A percentile compares a stretch with the other conserved stretches of the same genome.
Conservation (phyloP, 2,113 vertebrate species). For the Chamaea fasciata region DNA sequence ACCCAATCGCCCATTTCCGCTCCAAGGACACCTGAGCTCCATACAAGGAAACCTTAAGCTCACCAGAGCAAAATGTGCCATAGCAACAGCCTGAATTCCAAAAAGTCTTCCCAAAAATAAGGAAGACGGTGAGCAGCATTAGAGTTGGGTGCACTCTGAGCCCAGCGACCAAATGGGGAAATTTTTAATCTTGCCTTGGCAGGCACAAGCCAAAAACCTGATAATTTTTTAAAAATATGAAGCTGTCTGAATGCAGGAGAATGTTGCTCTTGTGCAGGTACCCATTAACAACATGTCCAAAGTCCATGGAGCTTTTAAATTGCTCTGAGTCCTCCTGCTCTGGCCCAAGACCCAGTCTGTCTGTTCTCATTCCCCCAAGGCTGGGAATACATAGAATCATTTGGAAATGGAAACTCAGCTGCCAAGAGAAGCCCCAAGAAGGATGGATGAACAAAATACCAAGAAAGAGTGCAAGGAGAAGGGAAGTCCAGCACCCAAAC, state of each 20-base stretch:
- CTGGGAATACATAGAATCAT: not conserved
- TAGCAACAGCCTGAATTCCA: conserved; percentile 10
- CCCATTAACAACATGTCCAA: accelerated
- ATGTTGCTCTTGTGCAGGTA: not conserved
- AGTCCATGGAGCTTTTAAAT: not conserved
- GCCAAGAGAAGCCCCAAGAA: not conserved
- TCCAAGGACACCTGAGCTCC: not conserved
- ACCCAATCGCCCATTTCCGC: not conserved
- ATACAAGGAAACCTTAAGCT: not conserved
- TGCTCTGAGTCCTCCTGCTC: not conserved
- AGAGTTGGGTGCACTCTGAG: not conserved
- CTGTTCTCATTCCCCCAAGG: not conserved
- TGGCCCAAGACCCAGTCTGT: not conserved
- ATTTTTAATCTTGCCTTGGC: not conserved
- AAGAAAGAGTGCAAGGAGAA: not conserved
- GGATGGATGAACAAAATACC: not conserved
- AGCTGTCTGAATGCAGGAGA: not conserved
- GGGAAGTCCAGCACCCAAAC: not conserved
- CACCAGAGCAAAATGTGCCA: not conserved
- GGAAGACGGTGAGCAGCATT: not conserved
- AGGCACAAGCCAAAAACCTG: not conserved
- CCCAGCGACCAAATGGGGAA: not conserved
- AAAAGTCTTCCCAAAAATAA: not conserved
- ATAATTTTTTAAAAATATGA: not conserved
- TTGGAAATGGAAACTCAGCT: not conserved